A percentile compares a stretch with the other conserved stretches of the same genome.
phyloP scores from a whole-genome alignment of 2,888 invertebrate genomes.

The Eristalis intricaria region DNA sequence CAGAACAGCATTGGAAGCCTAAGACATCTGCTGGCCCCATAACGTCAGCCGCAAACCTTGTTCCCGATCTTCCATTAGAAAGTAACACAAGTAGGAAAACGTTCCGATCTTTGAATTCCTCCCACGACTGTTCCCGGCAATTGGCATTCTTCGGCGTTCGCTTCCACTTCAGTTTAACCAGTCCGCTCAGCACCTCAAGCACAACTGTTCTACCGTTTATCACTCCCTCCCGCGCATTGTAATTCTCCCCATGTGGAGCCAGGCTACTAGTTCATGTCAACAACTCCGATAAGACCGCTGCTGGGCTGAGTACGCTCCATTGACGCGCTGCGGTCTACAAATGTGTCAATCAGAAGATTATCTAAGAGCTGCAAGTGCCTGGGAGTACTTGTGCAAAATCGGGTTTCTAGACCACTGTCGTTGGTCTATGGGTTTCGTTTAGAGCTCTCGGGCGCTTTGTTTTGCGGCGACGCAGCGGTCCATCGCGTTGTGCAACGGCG shows the following conservation, averaged over 20 bases:
- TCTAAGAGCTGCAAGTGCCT: not conserved
- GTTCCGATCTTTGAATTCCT: too few relatives aligned
- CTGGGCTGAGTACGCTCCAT: not conserved
- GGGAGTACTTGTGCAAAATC: not conserved
- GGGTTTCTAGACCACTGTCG: conserved; percentile 2
- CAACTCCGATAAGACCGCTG: conserved; percentile 13
- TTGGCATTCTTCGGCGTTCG: not conserved
- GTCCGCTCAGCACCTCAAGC: not conserved
- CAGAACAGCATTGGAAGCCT: too few relatives aligned
- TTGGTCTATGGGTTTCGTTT: not conserved
- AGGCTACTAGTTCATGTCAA: not conserved
- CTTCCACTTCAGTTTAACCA: not conserved
- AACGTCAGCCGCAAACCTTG: too few relatives aligned
- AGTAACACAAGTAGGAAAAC: too few relatives aligned
- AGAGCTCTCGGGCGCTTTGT: not conserved
- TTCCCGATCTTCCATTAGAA: too few relatives aligned
- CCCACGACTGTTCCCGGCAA: not conserved
- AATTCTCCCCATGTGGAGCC: not conserved
- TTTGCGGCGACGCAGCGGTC: too few relatives aligned
- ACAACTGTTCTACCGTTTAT: not conserved
- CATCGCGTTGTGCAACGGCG: not conserved
- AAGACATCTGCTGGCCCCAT: too few relatives aligned
- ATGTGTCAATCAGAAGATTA: not conserved
- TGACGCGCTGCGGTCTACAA: conserved; percentile 5
- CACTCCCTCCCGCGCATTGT: not conserved